phyloP scores from a whole-genome alignment of 2,888 invertebrate species.

The Hecatera dysodea region DNA sequence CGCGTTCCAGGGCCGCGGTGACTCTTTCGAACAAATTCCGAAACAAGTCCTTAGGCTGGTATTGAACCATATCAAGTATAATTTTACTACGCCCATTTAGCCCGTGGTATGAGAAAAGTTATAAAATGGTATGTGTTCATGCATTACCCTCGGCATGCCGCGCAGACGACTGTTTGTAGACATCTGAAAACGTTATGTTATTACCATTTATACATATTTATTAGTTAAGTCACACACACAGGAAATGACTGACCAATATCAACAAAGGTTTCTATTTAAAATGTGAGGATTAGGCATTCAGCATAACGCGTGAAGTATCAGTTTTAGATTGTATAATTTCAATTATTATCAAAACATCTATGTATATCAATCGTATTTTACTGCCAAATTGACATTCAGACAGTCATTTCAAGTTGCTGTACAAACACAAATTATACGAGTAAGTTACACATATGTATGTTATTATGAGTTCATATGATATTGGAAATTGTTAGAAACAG shows the following conservation, averaged over 20 bases:
- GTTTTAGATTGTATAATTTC: too few relatives aligned
- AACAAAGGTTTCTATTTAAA: too few relatives aligned
- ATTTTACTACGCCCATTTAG: not conserved
- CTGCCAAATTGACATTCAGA: too few relatives aligned
- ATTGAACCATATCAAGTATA: not conserved
- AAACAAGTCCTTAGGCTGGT: not conserved
- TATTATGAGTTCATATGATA: not conserved
- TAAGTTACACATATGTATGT: not conserved
- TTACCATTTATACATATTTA: slow-evolving; percentile 21
- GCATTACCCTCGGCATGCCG: slow-evolving; percentile 89
- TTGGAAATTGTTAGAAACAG: not conserved
- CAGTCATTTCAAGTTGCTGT: not conserved
- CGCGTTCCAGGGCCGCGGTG: too few relatives aligned
- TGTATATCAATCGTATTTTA: too few relatives aligned
- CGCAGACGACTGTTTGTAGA: slow-evolving; percentile 88
- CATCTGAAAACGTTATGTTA: slow-evolving; percentile 80
- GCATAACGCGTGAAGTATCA: too few relatives aligned
- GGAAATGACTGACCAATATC: not conserved
- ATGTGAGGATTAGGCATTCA: too few relatives aligned
- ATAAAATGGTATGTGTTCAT: slow-evolving; percentile 74
- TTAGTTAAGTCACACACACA: not conserved
- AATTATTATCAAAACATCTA: too few relatives aligned
- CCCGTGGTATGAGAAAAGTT: not conserved
- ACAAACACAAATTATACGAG: not conserved
- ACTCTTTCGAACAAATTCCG: too few relatives aligned